A percentile compares a stretch with the other conserved stretches of the same genome.
phyloP scores from a whole-genome alignment of 1,140 invertebrate species.

The Drosophila insularis region DNA sequence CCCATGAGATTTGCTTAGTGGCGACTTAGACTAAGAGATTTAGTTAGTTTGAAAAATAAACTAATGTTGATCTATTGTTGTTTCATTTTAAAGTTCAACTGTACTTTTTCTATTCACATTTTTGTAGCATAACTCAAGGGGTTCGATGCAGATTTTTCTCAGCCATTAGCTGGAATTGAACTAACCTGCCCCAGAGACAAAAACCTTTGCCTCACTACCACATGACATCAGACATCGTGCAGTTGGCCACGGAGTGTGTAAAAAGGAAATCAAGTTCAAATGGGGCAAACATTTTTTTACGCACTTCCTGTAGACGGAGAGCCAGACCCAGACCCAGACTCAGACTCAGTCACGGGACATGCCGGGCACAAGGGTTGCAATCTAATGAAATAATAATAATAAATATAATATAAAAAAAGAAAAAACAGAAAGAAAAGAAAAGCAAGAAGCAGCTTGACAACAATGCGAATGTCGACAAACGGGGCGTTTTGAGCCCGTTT shows the following conservation, averaged over 20 bases:
- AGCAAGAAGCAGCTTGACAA: conserved; percentile 30
- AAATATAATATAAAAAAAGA: conserved; percentile 38
- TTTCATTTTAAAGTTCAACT: no score
- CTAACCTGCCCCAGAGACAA: conserved; percentile 23
- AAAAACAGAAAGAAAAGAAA: neutral
- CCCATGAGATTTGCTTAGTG: no score
- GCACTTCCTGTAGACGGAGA: conserved; percentile 27
- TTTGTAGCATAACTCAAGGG: neutral
- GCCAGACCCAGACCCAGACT: neutral
- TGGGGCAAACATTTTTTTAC: conserved; percentile 46
- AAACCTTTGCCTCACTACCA: neutral
- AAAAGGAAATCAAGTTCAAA: conserved; percentile 12
- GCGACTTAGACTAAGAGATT: no score
- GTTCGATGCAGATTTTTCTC: neutral
- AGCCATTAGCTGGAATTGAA: conserved; percentile 9
- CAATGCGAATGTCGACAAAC: conserved; percentile 16
- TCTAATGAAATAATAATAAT: conserved; percentile 79
- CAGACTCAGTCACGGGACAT: conserved; percentile 22
- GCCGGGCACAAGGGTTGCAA: conserved; percentile 60
- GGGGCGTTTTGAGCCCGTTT: conserved; percentile 35
- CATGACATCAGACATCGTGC: conserved; percentile 5
- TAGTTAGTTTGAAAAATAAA: no score
- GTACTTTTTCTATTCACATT: neutral
- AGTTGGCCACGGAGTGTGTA: neutral
- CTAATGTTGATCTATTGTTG: no score